A percentile compares a stretch with the other conserved stretches of the same genome.
These are phyloP conservation scores for Torymus tubicola DNA, from an alignment of 2,888 invertebrate species.

Conservation along the genomic window DNA sequence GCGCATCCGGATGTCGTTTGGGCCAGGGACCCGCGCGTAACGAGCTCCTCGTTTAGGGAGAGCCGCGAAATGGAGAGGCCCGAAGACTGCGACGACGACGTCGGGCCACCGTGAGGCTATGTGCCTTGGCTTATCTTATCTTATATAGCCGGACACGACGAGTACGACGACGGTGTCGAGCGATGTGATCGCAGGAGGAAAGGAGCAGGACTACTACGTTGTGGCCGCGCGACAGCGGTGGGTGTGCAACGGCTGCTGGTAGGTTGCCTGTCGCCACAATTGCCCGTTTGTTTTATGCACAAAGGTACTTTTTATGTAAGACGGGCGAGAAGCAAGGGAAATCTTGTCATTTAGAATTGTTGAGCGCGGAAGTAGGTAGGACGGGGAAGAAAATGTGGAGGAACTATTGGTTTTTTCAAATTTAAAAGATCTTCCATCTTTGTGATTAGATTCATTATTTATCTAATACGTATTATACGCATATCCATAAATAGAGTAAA, in stretches of 20 bases:
- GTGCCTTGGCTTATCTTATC: constrained; percentile 41
- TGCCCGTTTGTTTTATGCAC: not conserved
- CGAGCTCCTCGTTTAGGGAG: constrained; percentile 31
- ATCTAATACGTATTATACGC: no score
- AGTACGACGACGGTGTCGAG: not conserved
- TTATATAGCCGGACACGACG: constrained; percentile 29
- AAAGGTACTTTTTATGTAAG: no score
- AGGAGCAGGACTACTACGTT: no score
- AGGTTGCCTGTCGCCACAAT: not conserved
- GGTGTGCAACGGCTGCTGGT: not conserved
- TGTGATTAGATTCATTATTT: no score
- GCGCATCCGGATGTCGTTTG: constrained; percentile 11
- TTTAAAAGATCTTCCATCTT: no score
- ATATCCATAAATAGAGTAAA: no score
- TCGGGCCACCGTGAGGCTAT: not conserved
- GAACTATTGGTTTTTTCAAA: no score
- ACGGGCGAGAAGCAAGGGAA: no score
- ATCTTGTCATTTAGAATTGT: no score
- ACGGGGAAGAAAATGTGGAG: no score
- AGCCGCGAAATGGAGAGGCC: constrained; percentile 22
- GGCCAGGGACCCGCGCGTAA: not conserved
- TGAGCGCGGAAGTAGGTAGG: no score
- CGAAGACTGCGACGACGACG: not conserved
- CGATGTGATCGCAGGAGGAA: not conserved
- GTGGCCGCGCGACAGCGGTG: no score